phyloP scores from a whole-genome alignment of 64 coral and sea anemone species.

The Orbicella faveolata region DNA sequence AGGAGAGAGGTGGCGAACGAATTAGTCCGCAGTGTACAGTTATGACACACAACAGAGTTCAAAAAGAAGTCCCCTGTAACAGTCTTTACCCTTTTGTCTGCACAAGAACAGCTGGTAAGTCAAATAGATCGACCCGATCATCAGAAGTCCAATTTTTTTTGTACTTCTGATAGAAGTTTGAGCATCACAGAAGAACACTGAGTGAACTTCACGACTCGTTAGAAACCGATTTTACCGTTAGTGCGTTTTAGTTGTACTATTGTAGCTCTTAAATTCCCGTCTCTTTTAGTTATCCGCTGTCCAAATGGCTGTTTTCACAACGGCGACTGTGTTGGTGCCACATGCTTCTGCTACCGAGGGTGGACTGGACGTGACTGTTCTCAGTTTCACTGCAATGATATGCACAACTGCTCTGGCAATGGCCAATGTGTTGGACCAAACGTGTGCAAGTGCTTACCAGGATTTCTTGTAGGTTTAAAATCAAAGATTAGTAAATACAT shows the following conservation, averaged over 20 bases:
- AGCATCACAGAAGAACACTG: no score
- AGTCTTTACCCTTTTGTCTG: slow-evolving; percentile 53
- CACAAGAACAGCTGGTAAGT: slow-evolving; percentile 42
- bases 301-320: slow-evolving; percentile 71
- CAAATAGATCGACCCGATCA: no score
- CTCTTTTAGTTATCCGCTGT: slow-evolving; percentile 53
- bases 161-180: no score
- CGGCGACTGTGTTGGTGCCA: slow-evolving; percentile 68
- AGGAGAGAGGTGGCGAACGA: not conserved
- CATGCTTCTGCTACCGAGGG: slow-evolving; percentile 66
- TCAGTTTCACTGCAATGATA: slow-evolving; percentile 37
- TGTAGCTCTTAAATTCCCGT: not conserved
- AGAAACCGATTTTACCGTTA: no score
- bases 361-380: slow-evolving; percentile 74
- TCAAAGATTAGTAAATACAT: no score
- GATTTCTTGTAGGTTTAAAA: slow-evolving; percentile 30
- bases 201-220: no score
- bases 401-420: slow-evolving; percentile 58
- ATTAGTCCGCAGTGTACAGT: not conserved
- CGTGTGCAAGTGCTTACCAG: slow-evolving; percentile 35
- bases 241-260: no score
- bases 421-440: slow-evolving; percentile 69
- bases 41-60: not conserved
- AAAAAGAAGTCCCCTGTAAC: slow-evolving; percentile 12
- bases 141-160: no score